Evolutionary conservation across 2,888 invertebrate genomes (phyloP), one percentile per base, ranked within the genome.

Genomic region (Zhengitettix transpicula): DNA sequence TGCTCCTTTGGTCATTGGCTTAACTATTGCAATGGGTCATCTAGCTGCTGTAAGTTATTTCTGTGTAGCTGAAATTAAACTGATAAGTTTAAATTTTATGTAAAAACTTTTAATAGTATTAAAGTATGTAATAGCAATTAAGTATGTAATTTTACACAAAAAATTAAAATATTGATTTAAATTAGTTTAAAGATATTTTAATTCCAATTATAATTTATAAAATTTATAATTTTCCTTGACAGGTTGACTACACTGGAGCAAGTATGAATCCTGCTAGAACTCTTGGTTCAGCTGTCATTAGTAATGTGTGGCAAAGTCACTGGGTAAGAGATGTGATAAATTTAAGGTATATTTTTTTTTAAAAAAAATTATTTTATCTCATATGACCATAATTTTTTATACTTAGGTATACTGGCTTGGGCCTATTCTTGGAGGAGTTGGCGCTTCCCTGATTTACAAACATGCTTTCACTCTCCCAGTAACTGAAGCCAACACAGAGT

Each of bases 191-290:
- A 42, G 44, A 12, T 5, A 2, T 47, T 14, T 28, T 7, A 28
- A 8, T 47, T 47, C n/a, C 8, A n/a, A 47, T 47, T 3, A 42
- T 42, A 42, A 11, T 42, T 14, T 14, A 47, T 7, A n/a, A 14
- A 47, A 47, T 47, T 12, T n/a, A 47, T 5, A n/a, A 12, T n/a
- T 8, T 47, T 47, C 2, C 5, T 11, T 68, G 69, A 9, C 71
- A 81, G 81, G 71, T 80, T 44, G 75, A 74, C 51, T 77, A 75
- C 67, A 93, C 94, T 11, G 91, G 93, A 54, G 82, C 92, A 51
- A 87, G 92, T 67, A 93, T 94, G 93, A 94, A 94, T 75, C 92
- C 94, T 0, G 94, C 94, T 0, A 79, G 94, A 63, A 86, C 88
- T 62, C 82, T 94, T 69, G 94, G 94, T 61, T 88, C 91, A 0